Conservation (phyloP, 2,797 vertebrate species). For the Prionace glauca region DNA sequence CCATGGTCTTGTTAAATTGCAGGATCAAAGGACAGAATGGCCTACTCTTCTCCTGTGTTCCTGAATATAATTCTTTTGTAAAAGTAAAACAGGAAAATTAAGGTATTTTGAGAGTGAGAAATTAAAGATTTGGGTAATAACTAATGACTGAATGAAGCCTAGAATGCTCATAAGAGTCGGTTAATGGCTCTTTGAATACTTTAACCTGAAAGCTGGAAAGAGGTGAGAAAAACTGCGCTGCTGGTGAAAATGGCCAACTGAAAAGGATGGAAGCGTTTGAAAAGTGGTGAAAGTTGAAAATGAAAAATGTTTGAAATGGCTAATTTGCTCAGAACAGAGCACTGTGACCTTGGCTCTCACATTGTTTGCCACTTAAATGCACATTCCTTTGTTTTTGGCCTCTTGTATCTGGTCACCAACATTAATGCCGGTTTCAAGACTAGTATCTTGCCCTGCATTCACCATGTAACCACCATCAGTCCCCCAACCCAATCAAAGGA, state of each 20-base stretch:
- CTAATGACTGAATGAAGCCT: background rate
- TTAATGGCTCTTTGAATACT: background rate
- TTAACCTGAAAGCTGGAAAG: background rate
- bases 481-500: background rate
- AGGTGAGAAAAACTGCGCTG: background rate
- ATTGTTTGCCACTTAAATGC: background rate
- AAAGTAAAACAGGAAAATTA: background rate
- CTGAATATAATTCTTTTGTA: background rate
- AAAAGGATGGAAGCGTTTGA: background rate
- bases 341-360: no score
- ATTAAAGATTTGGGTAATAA: background rate
- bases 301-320: background rate
- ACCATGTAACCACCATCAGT: background rate
- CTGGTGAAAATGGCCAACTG: background rate
- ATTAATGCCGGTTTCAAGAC: background rate
- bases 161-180: no score
- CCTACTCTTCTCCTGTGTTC: no score
- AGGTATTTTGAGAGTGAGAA: background rate
- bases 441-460: background rate
- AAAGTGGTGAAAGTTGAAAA: background rate
- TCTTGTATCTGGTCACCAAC: background rate
- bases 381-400: background rate
- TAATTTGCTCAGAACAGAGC: no score
- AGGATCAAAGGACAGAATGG: no score
- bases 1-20: no score